A percentile compares a stretch with the other conserved stretches of the same genome.
phyloP scores from a whole-genome alignment of 2,797 vertebrate species.

The Babyrousa celebensis region DNA sequence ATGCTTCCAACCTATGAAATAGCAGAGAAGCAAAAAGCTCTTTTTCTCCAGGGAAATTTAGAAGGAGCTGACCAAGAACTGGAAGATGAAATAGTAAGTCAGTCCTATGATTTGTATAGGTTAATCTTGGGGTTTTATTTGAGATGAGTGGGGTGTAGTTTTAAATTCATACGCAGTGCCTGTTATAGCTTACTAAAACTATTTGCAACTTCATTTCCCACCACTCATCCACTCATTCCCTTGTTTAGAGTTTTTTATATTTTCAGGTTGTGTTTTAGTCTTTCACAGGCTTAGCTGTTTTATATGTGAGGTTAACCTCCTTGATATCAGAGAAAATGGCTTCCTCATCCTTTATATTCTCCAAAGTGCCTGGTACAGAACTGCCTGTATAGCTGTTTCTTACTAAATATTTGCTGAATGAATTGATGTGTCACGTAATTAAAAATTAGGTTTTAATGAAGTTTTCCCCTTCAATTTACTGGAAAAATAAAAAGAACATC shows the following conservation, averaged over 20 bases:
- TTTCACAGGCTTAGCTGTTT: background rate
- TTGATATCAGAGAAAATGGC: background rate
- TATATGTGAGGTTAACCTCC: background rate
- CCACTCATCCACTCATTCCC: background rate
- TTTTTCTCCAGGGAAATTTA: constrained; percentile 91
- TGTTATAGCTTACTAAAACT: constrained; percentile 34
- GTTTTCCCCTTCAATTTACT: background rate
- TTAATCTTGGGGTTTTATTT: background rate
- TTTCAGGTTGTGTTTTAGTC: constrained; percentile 13
- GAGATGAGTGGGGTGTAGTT: background rate
- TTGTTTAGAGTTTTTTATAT: background rate
- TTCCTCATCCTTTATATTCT: constrained; percentile 23
- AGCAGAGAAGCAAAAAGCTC: constrained; percentile 92
- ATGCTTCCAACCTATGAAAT: constrained; percentile 89
- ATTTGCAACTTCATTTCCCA: background rate
- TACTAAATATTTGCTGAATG: constrained; percentile 13
- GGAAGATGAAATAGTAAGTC: constrained; percentile 91
- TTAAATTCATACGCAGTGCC: background rate
- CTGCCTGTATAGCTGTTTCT: background rate
- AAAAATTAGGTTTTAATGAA: constrained; percentile 50
- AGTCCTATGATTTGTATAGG: background rate
- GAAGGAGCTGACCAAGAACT: constrained; percentile 85
- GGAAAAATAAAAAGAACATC: constrained; percentile 2
- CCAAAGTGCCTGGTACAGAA: background rate
- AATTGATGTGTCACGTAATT: constrained; percentile 24